Conservation (phyloP, 2,113 vertebrate genomes). For the Piprites chloris region DNA sequence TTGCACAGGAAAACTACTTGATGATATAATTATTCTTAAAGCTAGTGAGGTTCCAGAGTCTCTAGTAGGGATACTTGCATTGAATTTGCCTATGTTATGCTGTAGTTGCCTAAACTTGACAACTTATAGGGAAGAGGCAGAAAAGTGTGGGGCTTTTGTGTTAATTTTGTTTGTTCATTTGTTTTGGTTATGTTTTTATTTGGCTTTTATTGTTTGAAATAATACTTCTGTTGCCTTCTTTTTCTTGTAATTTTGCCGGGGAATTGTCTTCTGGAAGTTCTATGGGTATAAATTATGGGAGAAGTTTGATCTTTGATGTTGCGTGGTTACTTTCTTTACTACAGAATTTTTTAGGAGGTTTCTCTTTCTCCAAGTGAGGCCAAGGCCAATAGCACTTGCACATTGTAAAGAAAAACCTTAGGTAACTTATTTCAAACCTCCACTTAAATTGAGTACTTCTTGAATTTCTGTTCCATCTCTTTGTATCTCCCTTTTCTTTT, state of each 20-base stretch:
- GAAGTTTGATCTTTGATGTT: not conserved
- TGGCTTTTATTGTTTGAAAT: not conserved
- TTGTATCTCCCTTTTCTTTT: not conserved
- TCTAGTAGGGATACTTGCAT: not conserved
- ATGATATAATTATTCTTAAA: not conserved
- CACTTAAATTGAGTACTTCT: not conserved
- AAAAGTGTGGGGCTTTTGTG: not conserved
- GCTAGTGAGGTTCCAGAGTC: not conserved
- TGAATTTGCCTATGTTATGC: not conserved
- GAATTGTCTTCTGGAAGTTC: not conserved
- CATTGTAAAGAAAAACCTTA: not conserved
- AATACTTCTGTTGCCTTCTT: not conserved
- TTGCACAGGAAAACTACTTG: not conserved
- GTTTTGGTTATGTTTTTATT: not conserved
- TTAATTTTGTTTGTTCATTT: not conserved
- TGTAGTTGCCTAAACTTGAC: not conserved
- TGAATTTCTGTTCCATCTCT: not conserved
- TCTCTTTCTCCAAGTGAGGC: not conserved
- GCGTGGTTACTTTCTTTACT: rapidly evolving
- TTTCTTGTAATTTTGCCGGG: not conserved
- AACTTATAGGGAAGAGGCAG: not conserved
- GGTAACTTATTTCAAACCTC: not conserved
- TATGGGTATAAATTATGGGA: not conserved
- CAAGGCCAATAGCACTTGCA: not conserved
- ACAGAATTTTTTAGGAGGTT: not conserved